Evolutionary conservation across 2,797 vertebrate genomes (phyloP).

Genomic region (Leptatherina wallacei): DNA sequence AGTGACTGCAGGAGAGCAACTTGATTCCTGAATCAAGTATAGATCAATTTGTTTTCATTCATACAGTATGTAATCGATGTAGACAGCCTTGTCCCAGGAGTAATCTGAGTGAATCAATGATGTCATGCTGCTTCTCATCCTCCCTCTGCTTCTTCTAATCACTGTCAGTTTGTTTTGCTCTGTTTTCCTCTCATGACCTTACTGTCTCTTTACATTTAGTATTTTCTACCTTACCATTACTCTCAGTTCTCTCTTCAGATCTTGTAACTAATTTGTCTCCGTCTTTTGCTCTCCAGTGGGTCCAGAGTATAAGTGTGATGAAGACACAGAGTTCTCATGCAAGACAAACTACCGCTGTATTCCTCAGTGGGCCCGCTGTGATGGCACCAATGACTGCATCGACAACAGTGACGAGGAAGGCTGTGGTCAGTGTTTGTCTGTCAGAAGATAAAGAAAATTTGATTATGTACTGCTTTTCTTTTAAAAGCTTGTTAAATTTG

Average conservation of each 20-base stretch:
- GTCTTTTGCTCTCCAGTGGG: constrained; percentile 56
- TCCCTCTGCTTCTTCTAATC: constrained; percentile 1
- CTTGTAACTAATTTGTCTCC: constrained; percentile 8
- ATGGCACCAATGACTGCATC: constrained; percentile 78
- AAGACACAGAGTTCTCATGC: constrained; percentile 79
- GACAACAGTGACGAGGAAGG: constrained; percentile 81
- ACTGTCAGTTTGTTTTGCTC: constrained; percentile 1
- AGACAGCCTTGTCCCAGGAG: constrained; percentile 11
- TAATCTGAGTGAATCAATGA: constrained; percentile 17
- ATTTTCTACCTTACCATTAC: background rate
- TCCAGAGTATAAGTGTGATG: constrained; percentile 76
- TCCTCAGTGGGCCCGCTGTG: constrained; percentile 79
- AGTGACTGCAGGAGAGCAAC: constrained; percentile 7
- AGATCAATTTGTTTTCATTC: constrained; percentile 20
- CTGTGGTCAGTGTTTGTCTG: constrained; percentile 72
- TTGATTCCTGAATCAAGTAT: constrained; percentile 28
- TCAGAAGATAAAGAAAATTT: background rate
- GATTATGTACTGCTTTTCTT: background rate
- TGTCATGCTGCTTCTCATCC: background rate
- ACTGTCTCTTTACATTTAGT: background rate
- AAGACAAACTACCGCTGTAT: constrained; percentile 80
- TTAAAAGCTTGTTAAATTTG: background rate
- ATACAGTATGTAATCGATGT: constrained; percentile 18
- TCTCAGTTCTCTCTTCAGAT: constrained; percentile 12
- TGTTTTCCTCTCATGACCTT: constrained; percentile 1